Conservation (phyloP, 37 sponge, comb jelly and placozoan genomes). For the Cliona cf. orientalis region DNA sequence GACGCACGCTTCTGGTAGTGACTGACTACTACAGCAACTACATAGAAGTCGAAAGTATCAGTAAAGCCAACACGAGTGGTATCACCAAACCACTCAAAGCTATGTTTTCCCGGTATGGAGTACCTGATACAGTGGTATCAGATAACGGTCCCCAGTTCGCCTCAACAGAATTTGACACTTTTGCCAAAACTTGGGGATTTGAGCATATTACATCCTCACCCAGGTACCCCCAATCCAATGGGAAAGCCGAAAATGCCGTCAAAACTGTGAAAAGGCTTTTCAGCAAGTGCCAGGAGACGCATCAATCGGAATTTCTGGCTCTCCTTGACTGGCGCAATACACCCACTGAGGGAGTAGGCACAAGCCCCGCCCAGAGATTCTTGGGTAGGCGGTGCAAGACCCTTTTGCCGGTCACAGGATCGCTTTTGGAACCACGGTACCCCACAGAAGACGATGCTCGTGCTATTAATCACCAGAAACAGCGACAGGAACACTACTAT, state of each 20-base stretch:
- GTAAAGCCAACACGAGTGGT: not conserved
- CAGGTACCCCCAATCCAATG: constrained; percentile 54
- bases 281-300: constrained; percentile 22
- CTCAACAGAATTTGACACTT: constrained; percentile 14
- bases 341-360: constrained; percentile 18
- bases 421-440: not conserved
- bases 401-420: constrained; percentile 22
- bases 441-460: not conserved
- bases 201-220: constrained; percentile 41
- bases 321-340: constrained; percentile 55
- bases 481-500: not conserved
- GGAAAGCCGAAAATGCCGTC: constrained; percentile 60
- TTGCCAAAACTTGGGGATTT: constrained; percentile 36
- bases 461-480: not conserved
- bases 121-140: constrained; percentile 33
- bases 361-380: constrained; percentile 43
- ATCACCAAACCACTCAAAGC: constrained; percentile 8
- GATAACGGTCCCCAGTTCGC: constrained; percentile 62
- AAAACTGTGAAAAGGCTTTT: constrained; percentile 52
- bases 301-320: constrained; percentile 42
- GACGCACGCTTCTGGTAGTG: constrained; percentile 35
- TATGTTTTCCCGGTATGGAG: constrained; percentile 17
- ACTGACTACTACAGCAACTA: constrained; percentile 52
- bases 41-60: constrained; percentile 36
- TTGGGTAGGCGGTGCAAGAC: constrained; percentile 34